These are phyloP conservation scores for Vanessa tameamea DNA, from an alignment of 1,140 invertebrate species.

Conservation along the genomic window DNA sequence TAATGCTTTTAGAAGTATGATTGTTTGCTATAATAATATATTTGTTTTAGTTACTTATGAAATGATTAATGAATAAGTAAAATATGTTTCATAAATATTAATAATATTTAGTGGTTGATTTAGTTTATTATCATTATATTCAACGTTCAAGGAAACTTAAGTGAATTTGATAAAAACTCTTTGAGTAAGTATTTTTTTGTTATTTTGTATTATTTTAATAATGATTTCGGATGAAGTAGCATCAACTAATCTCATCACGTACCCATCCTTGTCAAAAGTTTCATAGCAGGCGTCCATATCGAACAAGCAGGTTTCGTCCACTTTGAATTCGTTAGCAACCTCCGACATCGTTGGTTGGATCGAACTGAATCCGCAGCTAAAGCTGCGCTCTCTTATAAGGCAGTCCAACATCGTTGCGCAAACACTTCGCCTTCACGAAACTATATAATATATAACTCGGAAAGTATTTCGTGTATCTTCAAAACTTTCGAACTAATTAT, in stretches of 20 bases:
- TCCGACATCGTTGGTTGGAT: slow-evolving; percentile 71
- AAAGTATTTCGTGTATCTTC: not conserved
- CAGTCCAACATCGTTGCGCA: slow-evolving; percentile 53
- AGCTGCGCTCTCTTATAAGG: slow-evolving; percentile 63
- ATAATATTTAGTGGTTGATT: too few species aligned
- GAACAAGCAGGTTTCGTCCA: slow-evolving; percentile 77
- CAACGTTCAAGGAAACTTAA: too few species aligned
- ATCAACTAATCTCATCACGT: slow-evolving; percentile 53
- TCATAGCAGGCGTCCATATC: slow-evolving; percentile 93
- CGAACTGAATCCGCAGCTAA: slow-evolving; percentile 59
- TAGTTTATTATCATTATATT: too few species aligned
- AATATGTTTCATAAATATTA: too few species aligned
- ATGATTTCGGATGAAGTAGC: not conserved
- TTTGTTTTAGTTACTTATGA: too few species aligned
- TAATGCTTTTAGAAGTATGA: too few species aligned
- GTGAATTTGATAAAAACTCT: too few species aligned
- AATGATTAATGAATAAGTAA: too few species aligned
- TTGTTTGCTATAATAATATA: too few species aligned
- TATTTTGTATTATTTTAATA: not conserved
- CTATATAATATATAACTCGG: not conserved
- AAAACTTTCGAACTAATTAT: slow-evolving; percentile 1
- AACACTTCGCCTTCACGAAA: slow-evolving; percentile 26
- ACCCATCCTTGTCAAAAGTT: slow-evolving; percentile 92
- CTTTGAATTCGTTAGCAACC: slow-evolving; percentile 63
- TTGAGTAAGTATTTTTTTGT: not conserved